A percentile compares a stretch with the other conserved stretches of the same genome.
These are phyloP conservation scores for Tenthredo scrophulariae DNA, from an alignment of 2,888 invertebrate species.

Conservation along the genomic window DNA sequence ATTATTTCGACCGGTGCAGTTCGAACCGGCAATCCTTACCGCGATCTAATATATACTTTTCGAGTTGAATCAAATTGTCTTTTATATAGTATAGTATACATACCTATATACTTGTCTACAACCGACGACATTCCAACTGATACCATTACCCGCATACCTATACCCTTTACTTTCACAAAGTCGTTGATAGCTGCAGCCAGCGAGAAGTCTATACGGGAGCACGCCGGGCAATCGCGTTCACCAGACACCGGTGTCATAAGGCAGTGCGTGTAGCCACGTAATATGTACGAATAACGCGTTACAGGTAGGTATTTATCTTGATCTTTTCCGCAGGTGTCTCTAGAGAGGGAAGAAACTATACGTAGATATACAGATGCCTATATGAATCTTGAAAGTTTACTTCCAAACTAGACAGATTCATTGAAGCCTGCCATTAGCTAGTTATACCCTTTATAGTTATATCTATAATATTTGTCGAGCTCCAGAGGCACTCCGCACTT, in stretches of 20 bases:
- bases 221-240: not conserved
- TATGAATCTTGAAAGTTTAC: not conserved
- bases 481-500: too few relatives aligned
- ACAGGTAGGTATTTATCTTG: not conserved
- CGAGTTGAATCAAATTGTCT: not conserved
- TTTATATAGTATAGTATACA: not conserved
- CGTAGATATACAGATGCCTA: not conserved
- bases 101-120: not conserved
- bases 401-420: constrained; percentile 3
- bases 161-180: constrained; percentile 9
- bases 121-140: constrained; percentile 15
- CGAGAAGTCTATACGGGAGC: not conserved
- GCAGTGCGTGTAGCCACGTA: not conserved
- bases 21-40: not conserved
- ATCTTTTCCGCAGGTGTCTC: not conserved
- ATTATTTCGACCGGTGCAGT: not conserved
- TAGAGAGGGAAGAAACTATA: not conserved
- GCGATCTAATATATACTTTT: not conserved
- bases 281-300: constrained; percentile 1
- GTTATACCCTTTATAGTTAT: not conserved
- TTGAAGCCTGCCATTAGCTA: not conserved
- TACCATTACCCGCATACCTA: not conserved
- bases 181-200: constrained; percentile 2
- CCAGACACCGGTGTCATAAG: not conserved
- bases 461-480: not conserved